Base-by-base conservation (phyloP, 2,113 vertebrate species). In the human region DNA sequence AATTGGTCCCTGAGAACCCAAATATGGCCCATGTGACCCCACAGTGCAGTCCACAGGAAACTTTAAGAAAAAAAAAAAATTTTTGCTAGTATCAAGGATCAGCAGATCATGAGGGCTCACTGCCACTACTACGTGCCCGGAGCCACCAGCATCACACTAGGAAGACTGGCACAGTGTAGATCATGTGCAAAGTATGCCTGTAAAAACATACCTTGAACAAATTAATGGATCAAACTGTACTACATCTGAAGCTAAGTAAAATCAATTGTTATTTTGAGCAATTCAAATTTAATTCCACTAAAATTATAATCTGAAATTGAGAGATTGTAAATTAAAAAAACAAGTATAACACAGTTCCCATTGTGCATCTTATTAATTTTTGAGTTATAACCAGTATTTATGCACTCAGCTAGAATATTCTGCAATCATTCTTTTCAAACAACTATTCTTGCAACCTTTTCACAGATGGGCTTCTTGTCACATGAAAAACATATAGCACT, bases 221-320 rank as follows among this genome's bases (percentile, higher is more conserved):
- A 91, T 14, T 72, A 92, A 45, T 43, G 3, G 17, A 43, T 85
- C 50, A 32, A 48, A 48, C 27, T 73, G 27, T 43, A 59, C 45
- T 38, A 27, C 59, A 79, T 40, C 32, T 50, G 38, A 94, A 76
- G 27, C 81, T 43, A 32, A 97, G 52, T 16, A 20, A 95, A 97
- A 68, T 55, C 55, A 89, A 35, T 14, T 61, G 64, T 78, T 96
- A 59, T 80, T 89, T 68, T 83, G 40, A 95, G n/a, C 48, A 35
- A 86, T 89, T 82, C 12, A 88, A 93, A 64, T 85, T 92, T 45
- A 89, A 78, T 89, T 52, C 27, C n/a, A 84, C 55, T 92, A 79
- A 79, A 84, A 92, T 70, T 84, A 32, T 9, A 79, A 45, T 80
- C 50, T 59, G 17, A 91, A 94, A 85, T 22, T n/a, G n/a, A 87